Evolutionary conservation across 2,113 vertebrate species (phyloP), one percentile per base, ranked within the genome.

Genomic region (Lepus europaeus): DNA sequence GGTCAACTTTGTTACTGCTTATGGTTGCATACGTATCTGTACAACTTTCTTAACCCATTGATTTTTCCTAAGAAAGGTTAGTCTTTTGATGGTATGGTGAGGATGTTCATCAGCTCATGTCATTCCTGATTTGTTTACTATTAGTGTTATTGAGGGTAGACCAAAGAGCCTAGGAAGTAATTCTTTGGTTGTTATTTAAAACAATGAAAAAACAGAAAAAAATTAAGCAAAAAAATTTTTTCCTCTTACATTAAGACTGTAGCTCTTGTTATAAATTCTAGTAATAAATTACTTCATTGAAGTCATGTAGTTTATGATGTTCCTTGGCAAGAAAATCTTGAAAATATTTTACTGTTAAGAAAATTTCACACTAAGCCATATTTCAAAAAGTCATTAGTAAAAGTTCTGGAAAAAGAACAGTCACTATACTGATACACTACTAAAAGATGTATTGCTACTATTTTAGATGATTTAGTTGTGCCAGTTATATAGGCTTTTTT

Each of bases 321-420:
- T 79, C 64, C n/a, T 90, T 96, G 95, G 85, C 85, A 93, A 83
- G 85, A 81, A 97, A 90, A 92, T 97, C 81, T 94, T 96, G 89
- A 95, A 97, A 92, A 88, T 97, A 87, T 96, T 94, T 96, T 94
- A 96, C 72, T 95, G 78, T 93, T 92, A 93, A 93, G 90, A 86
- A 97, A 69, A 95, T 97, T 97, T 97, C 66, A 92, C 90, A 91
- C 64, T 85, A 96, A 96, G 74, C 33, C 81, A 87, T 97, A 96
- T 96, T 96, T 97, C 85, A 91, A 95, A 96, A 96, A 94, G 94
- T 96, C 95, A 64, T 97, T 96, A 96, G 90, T 56, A 13, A 77
- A 93, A 91, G 59, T 78, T 94, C 90, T 23, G 29, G 78, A 91
- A 93, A 94, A 61, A 95, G 95, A 97, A 96, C 92, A 96, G 90